phyloP scores from a whole-genome alignment of 2,797 vertebrate genomes.

The Austrolebias charrua region DNA sequence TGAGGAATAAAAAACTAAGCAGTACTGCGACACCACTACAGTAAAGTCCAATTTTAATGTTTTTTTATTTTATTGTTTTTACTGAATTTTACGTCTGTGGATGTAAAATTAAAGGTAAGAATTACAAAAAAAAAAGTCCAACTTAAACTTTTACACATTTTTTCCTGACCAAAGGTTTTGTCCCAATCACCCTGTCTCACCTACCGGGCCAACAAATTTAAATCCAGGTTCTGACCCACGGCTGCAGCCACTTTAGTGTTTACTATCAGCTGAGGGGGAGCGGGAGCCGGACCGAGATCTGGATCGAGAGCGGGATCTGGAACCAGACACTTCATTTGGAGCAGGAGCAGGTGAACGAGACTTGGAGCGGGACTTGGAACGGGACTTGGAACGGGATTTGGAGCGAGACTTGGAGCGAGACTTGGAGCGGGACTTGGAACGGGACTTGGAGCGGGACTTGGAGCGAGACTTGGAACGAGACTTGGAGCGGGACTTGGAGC shows the following conservation, averaged over 20 bases:
- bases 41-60: background rate
- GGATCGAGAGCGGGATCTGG: constrained; percentile 55
- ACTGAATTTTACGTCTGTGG: constrained; percentile 2
- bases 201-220: constrained; percentile 34
- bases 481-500: constrained; percentile 75
- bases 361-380: constrained; percentile 50
- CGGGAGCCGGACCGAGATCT: constrained; percentile 68
- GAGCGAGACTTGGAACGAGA: constrained; percentile 58
- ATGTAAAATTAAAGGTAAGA: constrained; percentile 30
- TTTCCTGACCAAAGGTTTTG: no score
- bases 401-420: constrained; percentile 72
- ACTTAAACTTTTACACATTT: constrained; percentile 14
- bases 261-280: constrained; percentile 67
- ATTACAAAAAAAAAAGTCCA: constrained; percentile 6
- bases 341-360: constrained; percentile 69
- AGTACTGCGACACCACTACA: background rate
- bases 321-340: constrained; percentile 31
- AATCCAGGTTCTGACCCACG: constrained; percentile 29
- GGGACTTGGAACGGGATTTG: constrained; percentile 64
- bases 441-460: constrained; percentile 66
- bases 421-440: constrained; percentile 61
- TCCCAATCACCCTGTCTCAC: background rate
- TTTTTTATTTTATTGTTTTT: constrained; percentile 14
- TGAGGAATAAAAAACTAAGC: constrained; percentile 35
- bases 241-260: constrained; percentile 49